These are phyloP conservation scores for Leptoteleia sp. DNA, from an alignment of 1,140 invertebrate genomes.

Conservation along the genomic window DNA sequence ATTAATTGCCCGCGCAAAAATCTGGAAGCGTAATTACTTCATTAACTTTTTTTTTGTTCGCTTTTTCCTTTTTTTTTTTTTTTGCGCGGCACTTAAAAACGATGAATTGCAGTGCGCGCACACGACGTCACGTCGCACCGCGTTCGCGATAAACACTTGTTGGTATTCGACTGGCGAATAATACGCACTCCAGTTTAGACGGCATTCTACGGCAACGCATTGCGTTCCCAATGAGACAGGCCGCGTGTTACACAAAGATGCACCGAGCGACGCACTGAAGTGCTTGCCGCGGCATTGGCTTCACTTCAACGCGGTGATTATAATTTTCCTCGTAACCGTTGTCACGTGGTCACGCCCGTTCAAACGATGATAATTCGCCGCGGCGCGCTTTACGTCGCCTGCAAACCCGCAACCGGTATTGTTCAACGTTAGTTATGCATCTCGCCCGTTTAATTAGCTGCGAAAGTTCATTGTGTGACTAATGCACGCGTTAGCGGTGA, in stretches of 20 bases:
- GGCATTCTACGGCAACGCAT: conserved; percentile 19
- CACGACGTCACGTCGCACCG: conserved; percentile 12
- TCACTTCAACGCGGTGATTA: conserved; percentile 44
- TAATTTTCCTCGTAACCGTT: conserved; percentile 56
- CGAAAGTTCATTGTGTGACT: conserved; percentile 47
- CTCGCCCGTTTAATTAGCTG: conserved; percentile 42
- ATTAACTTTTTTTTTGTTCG: conserved; percentile 30
- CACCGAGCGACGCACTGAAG: conserved; percentile 34
- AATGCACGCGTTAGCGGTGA: conserved; percentile 14
- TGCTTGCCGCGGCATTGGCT: conserved; percentile 37
- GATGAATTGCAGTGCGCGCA: conserved; percentile 18
- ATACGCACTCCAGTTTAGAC: conserved; percentile 38
- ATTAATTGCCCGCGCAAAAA: conserved; percentile 12
- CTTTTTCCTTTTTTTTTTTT: too few relatives aligned
- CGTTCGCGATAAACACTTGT: conserved; percentile 34
- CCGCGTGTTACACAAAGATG: conserved; percentile 37
- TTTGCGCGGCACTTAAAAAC: conserved; percentile 5
- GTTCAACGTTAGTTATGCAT: conserved; percentile 45
- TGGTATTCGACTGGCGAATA: conserved; percentile 30
- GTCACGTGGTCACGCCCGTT: conserved; percentile 62
- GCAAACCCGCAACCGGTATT: conserved; percentile 46
- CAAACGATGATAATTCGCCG: conserved; percentile 53
- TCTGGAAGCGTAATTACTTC: conserved; percentile 17
- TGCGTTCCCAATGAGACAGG: background rate
- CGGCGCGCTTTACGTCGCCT: conserved; percentile 47